A percentile compares a stretch with the other conserved stretches of the same genome.
phyloP scores from a whole-genome alignment of 2,888 invertebrate genomes.

The Synergus japonicus region DNA sequence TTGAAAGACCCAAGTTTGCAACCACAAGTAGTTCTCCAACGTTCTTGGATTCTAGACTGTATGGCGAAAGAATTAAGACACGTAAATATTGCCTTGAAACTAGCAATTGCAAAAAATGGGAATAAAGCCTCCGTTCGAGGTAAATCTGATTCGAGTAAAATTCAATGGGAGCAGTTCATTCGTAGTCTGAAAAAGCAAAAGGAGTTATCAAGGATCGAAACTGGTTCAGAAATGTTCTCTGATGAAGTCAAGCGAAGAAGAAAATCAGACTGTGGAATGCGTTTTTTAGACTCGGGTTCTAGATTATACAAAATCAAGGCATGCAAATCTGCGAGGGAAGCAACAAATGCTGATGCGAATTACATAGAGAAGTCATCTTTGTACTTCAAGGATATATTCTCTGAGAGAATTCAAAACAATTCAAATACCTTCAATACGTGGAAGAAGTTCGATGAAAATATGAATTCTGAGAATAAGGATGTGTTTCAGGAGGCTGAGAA shows the following conservation, averaged over 20 bases:
- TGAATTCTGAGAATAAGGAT: constrained; percentile 55
- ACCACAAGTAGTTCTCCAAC: constrained; percentile 71
- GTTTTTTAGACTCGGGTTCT: background rate
- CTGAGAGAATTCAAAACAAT: background rate
- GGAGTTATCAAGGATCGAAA: constrained; percentile 61
- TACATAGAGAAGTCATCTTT: constrained; percentile 37
- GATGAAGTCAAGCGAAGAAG: constrained; percentile 46
- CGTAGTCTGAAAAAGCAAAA: constrained; percentile 59
- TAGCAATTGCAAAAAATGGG: constrained; percentile 49
- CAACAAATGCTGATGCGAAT: constrained; percentile 22
- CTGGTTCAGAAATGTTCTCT: constrained; percentile 59
- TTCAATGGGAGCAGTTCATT: constrained; percentile 57
- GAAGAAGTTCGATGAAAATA: constrained; percentile 56
- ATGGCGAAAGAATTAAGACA: constrained; percentile 71
- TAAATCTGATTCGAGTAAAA: constrained; percentile 50
- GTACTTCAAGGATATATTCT: constrained; percentile 37
- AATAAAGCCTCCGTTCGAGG: constrained; percentile 45
- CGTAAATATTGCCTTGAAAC: constrained; percentile 63
- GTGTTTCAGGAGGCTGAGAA: constrained; percentile 15
- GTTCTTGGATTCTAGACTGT: constrained; percentile 69
- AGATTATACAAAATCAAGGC: constrained; percentile 2
- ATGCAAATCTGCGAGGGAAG: constrained; percentile 15
- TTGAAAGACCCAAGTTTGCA: constrained; percentile 69
- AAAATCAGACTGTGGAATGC: constrained; percentile 21
- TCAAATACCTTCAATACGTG: constrained; percentile 9